Evolutionary conservation across 2,797 vertebrate genomes (phyloP), one percentile per base, ranked within the genome.

Genomic region (Schizopygopsis pylzovi): DNA sequence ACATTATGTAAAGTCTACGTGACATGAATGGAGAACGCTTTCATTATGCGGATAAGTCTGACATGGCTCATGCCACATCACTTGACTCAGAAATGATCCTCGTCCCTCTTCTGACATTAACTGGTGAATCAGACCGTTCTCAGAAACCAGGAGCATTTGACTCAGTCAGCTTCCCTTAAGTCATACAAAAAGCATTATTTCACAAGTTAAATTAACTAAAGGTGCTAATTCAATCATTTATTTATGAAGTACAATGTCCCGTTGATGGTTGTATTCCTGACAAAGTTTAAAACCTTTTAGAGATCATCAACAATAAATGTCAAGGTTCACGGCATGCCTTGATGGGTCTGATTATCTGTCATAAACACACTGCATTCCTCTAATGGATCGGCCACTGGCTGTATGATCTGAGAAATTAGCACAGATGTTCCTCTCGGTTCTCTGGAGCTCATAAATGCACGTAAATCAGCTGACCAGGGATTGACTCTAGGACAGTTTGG

Each of bases 61-160:
- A 47, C 16, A 79, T 65, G 41, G 15, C 78, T 79, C 16, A 79
- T 33, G 16, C 41, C 59, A 79, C 41, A 79, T 79, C n/a, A 4
- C 78, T 65, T 47, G 39, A 79, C 59, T 63, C 78, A 79, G 59
- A 79, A 47, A 47, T 33, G 15, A 47, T 80, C 41, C 25, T 79
- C 45, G 54, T 68, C 65, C 28, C 41, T 37, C 28, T n/a, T 70
- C 61, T 54, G 65, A 54, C 68, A 81, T 81, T 52, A 52, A 52
- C 12, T 33, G 9, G 18, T 39, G 47, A 81, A 39, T 80, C 43
- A 80, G 43, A 49, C 43, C 11, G 1, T 37, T 67, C 43, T 43
- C n/a, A 18, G 12, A 33, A 11, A 65, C n/a, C 78, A 65, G 20
- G 54, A 79, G 25, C 16, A 47, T 39, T 68, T 37, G 11, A 33